phyloP scores from a whole-genome alignment of 2,113 vertebrate species.

The Amphilophus citrinellus region DNA sequence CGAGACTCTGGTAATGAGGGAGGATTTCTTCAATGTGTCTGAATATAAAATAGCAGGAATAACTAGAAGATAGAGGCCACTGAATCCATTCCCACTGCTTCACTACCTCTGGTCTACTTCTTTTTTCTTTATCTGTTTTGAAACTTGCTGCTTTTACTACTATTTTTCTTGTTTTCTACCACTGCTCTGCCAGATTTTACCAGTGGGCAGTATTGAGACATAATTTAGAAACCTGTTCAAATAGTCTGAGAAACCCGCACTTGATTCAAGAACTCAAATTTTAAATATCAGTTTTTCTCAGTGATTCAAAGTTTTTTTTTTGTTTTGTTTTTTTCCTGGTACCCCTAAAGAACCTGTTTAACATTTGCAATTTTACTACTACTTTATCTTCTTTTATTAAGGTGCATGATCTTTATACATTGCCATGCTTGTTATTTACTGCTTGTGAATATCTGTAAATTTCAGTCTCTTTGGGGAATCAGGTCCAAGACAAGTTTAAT shows the following conservation, averaged over 20 bases:
- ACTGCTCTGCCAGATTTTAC: background rate
- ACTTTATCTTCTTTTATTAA: background rate
- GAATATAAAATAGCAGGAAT: background rate
- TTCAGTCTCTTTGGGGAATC: background rate
- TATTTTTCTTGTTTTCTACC: conserved; percentile 1
- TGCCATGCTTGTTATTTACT: no score
- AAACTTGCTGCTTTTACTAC: background rate
- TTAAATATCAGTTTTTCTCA: no score
- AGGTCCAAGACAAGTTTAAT: background rate
- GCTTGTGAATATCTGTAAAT: no score
- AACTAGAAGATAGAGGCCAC: background rate
- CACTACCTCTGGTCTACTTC: background rate
- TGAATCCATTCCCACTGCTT: conserved; percentile 8
- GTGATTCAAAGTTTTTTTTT: no score
- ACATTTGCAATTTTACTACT: background rate
- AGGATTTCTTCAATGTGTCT: background rate
- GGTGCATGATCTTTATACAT: background rate
- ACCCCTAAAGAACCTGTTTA: background rate
- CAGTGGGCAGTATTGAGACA: background rate
- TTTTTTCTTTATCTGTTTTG: background rate
- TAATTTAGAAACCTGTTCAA: conserved; percentile 1
- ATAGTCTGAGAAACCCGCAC: background rate
- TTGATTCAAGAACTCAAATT: background rate
- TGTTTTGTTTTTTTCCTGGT: background rate
- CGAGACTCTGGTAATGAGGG: conserved; percentile 34